Evolutionary conservation across 2,113 vertebrate species (phyloP), one percentile per base, ranked within the genome.

Genomic region (Amblyornis subalaris): DNA sequence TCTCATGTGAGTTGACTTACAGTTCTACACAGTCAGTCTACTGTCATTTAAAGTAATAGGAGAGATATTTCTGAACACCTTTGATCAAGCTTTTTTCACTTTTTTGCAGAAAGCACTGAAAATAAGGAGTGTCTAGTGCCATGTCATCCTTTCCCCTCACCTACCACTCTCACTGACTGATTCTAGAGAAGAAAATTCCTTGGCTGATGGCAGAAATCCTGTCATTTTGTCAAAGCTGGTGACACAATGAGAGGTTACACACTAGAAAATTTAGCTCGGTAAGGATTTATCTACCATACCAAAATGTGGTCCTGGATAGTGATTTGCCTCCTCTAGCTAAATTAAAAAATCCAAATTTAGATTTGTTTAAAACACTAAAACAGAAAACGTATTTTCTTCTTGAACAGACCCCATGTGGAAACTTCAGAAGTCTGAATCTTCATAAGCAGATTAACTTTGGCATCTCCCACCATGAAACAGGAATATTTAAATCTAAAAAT

Each of bases 401-500:
- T 67, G 23, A 94, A 69, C 85, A 94, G 72, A 93, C 53, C 48
- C 23, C 83, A 78, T 86, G 83, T 47, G 79, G 80, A 94, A 96
- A 96, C 54, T 79, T 89, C 40, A 92, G 58, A 96, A 89, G 87
- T 73, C 58, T 86, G 90, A 94, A 90, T 90, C 84, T 96, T 87
- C 50, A 48, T 82, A 96, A 96, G 73, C 33, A 96, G 95, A 96
- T 96, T 96, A 95, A 96, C 67, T 94, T 75, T 81, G 90, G 81
- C 80, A 90, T 96, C 88, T 95, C 86, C 61, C 66, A 93, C 96
- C 88, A 92, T 77, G 94, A 96, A 91, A 80, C 70, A 92, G 58
- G 90, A 93, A 95, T 94, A 96, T 95, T 97, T 95, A 89, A 94
- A 85, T 85, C 94, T 95, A 97, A 97, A 96, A 95, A 96, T 96